A percentile compares a stretch with the other conserved stretches of the same genome.
Evolutionary conservation across 2,113 vertebrate species (phyloP).

Genomic region (Rafetus swinhoei): DNA sequence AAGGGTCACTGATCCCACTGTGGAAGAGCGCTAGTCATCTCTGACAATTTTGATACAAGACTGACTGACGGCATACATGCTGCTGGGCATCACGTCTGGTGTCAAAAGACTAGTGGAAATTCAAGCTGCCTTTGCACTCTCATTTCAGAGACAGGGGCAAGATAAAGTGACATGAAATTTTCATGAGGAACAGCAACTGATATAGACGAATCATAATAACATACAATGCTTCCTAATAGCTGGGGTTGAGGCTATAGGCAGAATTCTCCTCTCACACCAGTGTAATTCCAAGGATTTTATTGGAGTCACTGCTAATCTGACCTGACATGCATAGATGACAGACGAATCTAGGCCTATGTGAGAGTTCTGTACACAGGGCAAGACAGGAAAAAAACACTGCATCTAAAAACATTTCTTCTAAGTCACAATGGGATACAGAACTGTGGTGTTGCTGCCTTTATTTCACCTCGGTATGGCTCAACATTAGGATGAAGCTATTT

Average conservation of each 20-base stretch:
- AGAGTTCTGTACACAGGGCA: background rate
- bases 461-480: rapidly evolving
- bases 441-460: rapidly evolving
- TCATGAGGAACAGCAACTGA: background rate
- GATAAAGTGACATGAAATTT: background rate
- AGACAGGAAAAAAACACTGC: background rate
- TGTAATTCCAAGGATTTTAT: background rate
- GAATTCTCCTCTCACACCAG: background rate
- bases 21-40: constrained; percentile 43
- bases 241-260: background rate
- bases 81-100: background rate
- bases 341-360: background rate
- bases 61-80: constrained; percentile 58
- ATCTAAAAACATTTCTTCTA: background rate
- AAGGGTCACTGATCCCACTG: constrained; percentile 47
- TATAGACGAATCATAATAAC: background rate
- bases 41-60: constrained; percentile 52
- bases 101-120: constrained; percentile 41
- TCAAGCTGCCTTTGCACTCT: background rate
- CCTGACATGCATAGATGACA: background rate
- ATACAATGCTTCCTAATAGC: constrained; percentile 1
- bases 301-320: background rate
- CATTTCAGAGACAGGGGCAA: background rate
- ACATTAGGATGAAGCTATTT: background rate
- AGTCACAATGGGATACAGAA: rapidly evolving